phyloP scores from a whole-genome alignment of 2,888 invertebrate genomes.

The Ephialtes manifestator region DNA sequence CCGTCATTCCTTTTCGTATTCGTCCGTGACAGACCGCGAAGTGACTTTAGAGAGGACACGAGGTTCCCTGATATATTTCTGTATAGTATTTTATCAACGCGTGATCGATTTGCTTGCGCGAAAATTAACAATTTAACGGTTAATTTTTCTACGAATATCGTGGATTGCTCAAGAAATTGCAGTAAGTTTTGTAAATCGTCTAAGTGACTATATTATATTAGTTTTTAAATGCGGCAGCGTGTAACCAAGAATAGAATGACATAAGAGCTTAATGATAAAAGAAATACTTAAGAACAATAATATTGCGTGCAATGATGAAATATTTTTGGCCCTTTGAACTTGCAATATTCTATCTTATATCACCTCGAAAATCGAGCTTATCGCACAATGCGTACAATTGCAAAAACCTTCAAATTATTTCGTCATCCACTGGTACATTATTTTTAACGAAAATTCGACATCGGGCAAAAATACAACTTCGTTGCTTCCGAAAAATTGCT shows the following conservation, averaged over 20 bases:
- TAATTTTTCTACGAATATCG: background rate
- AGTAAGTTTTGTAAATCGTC: conserved; percentile 46
- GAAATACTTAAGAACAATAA: conserved; percentile 2
- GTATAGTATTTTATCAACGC: conserved; percentile 22
- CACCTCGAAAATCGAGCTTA: background rate
- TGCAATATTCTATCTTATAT: background rate
- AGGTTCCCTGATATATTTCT: conserved; percentile 27
- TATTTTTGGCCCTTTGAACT: background rate
- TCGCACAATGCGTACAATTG: background rate
- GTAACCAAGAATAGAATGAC: conserved; percentile 25
- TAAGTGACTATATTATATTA: background rate
- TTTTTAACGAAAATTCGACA: conserved; percentile 17
- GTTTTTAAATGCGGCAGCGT: background rate
- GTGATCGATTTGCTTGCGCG: conserved; percentile 41
- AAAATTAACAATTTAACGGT: conserved; percentile 9
- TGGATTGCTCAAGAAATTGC: conserved; percentile 52
- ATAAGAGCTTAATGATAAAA: conserved; percentile 22
- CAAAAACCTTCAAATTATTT: conserved; percentile 1
- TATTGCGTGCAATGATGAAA: conserved; percentile 22
- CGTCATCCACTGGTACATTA: conserved; percentile 15
- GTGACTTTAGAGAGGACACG: conserved; percentile 52
- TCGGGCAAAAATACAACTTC: conserved; percentile 13
- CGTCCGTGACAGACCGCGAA: conserved; percentile 45
- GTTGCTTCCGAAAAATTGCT: conserved; percentile 7
- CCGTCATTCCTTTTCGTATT: conserved; percentile 39